A percentile compares a stretch with the other conserved stretches of the same genome.
These are phyloP conservation scores for Psylliodes chrysocephalus DNA, from an alignment of 2,888 invertebrate genomes.

Conservation along the genomic window DNA sequence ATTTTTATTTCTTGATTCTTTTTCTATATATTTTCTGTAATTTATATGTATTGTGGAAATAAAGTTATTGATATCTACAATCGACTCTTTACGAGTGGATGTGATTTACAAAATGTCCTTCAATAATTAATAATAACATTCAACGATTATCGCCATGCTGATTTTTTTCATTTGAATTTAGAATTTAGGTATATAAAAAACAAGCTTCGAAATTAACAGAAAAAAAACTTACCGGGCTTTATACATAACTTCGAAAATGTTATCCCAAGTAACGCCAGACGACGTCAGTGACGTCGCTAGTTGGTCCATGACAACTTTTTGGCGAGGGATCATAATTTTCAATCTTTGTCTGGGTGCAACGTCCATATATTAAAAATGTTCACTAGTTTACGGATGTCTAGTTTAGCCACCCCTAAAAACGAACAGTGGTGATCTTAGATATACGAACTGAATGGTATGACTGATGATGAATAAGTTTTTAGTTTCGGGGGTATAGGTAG, in stretches of 20 bases:
- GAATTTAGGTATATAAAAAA: no score
- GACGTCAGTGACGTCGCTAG: conserved; percentile 33
- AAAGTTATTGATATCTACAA: no score
- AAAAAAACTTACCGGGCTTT: conserved; percentile 37
- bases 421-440: neutral
- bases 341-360: conserved; percentile 2
- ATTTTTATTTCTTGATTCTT: no score
- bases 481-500: neutral
- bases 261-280: conserved; percentile 35
- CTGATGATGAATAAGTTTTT: neutral
- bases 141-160: no score
- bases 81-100: no score
- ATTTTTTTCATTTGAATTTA: no score
- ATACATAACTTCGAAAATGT: conserved; percentile 40
- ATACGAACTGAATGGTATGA: neutral
- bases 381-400: neutral
- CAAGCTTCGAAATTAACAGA: no score
- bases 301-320: conserved; percentile 33
- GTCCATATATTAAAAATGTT: conserved; percentile 10
- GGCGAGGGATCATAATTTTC: conserved; percentile 8
- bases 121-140: no score
- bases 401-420: conserved; percentile 10
- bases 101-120: no score
- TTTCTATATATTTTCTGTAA: no score
- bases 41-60: no score